phyloP scores from a whole-genome alignment of 2,797 vertebrate genomes.

The Schizopygopsis malacanthus region DNA sequence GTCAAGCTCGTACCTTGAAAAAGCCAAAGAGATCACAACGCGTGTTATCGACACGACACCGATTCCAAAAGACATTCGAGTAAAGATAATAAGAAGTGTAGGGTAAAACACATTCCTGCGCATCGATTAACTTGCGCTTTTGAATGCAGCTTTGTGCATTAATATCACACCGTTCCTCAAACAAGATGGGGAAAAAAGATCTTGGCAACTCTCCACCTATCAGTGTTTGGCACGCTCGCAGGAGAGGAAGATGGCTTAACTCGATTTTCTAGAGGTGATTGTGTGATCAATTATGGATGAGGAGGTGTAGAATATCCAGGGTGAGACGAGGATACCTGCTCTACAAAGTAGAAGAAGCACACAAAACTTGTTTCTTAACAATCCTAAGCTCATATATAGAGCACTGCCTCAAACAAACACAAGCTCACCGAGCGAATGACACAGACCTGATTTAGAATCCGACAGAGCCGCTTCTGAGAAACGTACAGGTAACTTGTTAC shows the following conservation, averaged over 20 bases:
- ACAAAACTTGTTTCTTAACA: conserved; percentile 16
- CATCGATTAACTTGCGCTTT: conserved; percentile 9
- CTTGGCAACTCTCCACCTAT: neutral
- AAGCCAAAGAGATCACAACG: conserved; percentile 16
- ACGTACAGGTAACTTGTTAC: neutral
- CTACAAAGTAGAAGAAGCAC: neutral
- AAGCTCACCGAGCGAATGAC: conserved; percentile 1
- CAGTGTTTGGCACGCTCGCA: conserved; percentile 27
- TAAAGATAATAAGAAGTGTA: neutral
- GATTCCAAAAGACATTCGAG: neutral
- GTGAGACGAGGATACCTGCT: conserved; percentile 30
- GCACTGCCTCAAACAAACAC: conserved; percentile 3
- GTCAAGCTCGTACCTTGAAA: conserved; percentile 82
- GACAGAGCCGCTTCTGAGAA: neutral
- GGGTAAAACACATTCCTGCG: neutral
- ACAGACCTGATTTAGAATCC: neutral
- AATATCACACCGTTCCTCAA: conserved; percentile 8
- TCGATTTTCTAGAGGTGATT: conserved; percentile 43
- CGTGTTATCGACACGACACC: neutral
- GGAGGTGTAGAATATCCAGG: conserved; percentile 29
- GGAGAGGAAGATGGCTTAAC: conserved; percentile 22
- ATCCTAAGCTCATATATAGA: neutral
- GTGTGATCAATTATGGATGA: conserved; percentile 51
- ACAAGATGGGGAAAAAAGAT: neutral
- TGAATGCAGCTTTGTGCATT: conserved; percentile 20